Evolutionary conservation across 2,797 vertebrate species (phyloP).

Genomic region (Xiphorhynchus erythropygius): DNA sequence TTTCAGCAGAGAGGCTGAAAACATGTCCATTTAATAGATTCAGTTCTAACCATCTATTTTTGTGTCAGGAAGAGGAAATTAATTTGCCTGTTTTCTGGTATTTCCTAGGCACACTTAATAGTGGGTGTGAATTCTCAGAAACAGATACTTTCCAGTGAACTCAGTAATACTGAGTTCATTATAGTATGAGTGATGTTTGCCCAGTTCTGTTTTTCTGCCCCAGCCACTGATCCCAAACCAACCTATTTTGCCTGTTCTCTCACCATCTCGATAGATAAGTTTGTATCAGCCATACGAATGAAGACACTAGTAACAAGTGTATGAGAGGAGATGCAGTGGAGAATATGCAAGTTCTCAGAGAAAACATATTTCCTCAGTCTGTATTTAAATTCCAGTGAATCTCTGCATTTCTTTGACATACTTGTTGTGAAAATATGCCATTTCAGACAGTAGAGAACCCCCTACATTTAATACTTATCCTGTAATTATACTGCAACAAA

Average conservation of each 20-base stretch:
- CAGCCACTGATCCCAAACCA: not conserved
- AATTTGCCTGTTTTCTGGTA: not conserved
- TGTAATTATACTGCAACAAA: constrained; percentile 33
- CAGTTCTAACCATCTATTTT: not conserved
- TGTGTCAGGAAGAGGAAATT: not conserved
- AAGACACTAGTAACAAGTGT: not conserved
- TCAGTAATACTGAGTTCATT: not conserved
- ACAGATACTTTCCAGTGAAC: not conserved
- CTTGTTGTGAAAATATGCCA: constrained; percentile 51
- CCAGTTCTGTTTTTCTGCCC: not conserved
- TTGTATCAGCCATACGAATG: not conserved
- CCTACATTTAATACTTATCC: not conserved
- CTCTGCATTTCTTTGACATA: not conserved
- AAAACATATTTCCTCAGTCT: not conserved
- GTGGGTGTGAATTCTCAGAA: not conserved
- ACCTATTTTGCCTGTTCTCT: not conserved
- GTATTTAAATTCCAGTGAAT: not conserved
- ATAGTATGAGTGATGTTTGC: not conserved
- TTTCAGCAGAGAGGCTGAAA: not conserved
- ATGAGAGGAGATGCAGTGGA: not conserved
- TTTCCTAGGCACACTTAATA: not conserved
- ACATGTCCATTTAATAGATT: not conserved
- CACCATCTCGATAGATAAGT: not conserved
- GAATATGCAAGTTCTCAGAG: not conserved
- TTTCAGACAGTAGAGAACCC: constrained; percentile 17